Conservation (phyloP, 2,888 invertebrate species). For the Agrochola litura region DNA sequence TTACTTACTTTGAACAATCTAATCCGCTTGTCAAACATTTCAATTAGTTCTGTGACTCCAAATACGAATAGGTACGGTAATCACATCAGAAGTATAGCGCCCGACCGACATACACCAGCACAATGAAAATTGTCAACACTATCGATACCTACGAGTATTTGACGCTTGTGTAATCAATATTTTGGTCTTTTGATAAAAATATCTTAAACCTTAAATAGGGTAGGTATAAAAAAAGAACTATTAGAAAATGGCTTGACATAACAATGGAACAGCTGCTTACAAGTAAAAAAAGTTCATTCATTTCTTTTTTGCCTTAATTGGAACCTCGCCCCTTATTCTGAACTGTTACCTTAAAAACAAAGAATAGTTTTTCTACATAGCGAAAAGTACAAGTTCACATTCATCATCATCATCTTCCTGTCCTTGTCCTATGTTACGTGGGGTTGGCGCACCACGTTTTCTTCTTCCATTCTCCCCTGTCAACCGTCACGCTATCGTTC, state of each 20-base stretch:
- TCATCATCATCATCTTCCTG: too few relatives aligned
- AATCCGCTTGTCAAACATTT: constrained; percentile 2
- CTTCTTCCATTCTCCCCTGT: too few relatives aligned
- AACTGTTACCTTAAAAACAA: not conserved
- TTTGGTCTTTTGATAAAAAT: too few relatives aligned
- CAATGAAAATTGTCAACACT: not conserved
- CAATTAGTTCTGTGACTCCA: not conserved
- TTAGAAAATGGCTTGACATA: not conserved
- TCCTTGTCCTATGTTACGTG: too few relatives aligned
- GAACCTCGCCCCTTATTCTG: not conserved
- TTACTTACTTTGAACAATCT: not conserved
- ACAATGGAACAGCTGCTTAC: not conserved
- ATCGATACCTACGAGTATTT: not conserved
- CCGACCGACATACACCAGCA: not conserved
- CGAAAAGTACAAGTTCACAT: not conserved
- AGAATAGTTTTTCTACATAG: not conserved
- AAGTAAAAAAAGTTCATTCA: not conserved
- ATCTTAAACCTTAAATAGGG: too few relatives aligned
- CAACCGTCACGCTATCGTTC: too few relatives aligned
- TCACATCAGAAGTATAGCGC: not conserved
- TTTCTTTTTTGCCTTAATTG: not conserved
- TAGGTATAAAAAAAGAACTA: too few relatives aligned
- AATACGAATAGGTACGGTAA: not conserved
- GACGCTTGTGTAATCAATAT: not conserved
- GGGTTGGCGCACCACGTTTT: too few relatives aligned